phyloP scores from a whole-genome alignment of 2,113 vertebrate species.

The Pandion haliaetus region DNA sequence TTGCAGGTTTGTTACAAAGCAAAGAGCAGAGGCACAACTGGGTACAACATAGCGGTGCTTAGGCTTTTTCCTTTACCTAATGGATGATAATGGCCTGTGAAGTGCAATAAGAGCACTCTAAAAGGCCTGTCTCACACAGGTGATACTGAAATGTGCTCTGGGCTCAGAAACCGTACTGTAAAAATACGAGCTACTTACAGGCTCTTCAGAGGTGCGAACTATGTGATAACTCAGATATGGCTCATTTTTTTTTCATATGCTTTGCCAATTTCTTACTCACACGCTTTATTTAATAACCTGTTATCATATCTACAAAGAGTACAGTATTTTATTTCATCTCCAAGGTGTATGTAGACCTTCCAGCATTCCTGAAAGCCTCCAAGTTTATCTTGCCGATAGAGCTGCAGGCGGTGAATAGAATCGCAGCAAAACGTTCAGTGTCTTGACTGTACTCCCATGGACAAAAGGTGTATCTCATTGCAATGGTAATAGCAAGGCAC shows the following conservation, averaged over 20 bases:
- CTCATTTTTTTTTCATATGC: not conserved
- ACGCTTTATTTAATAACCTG: not conserved
- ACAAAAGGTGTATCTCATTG: not conserved
- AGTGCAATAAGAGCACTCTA: not conserved
- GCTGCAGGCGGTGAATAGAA: not conserved
- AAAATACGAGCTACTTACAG: not conserved
- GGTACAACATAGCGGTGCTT: not conserved
- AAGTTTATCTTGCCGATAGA: not conserved
- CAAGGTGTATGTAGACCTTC: not conserved
- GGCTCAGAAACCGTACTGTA: not conserved
- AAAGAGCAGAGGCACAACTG: not conserved
- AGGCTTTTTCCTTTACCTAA: not conserved
- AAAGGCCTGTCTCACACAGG: not conserved
- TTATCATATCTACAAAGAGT: not conserved
- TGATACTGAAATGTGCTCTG: not conserved
- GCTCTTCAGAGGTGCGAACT: not conserved
- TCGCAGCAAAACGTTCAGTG: fast-evolving
- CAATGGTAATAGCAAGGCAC: not conserved
- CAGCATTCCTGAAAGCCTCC: not conserved
- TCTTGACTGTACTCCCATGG: not conserved
- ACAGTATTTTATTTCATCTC: not conserved
- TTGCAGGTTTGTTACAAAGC: not conserved
- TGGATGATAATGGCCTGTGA: not conserved
- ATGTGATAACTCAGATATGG: not conserved
- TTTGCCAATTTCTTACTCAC: not conserved